phyloP scores from a whole-genome alignment of 2,113 vertebrate species.

The Echinops telfairi region DNA sequence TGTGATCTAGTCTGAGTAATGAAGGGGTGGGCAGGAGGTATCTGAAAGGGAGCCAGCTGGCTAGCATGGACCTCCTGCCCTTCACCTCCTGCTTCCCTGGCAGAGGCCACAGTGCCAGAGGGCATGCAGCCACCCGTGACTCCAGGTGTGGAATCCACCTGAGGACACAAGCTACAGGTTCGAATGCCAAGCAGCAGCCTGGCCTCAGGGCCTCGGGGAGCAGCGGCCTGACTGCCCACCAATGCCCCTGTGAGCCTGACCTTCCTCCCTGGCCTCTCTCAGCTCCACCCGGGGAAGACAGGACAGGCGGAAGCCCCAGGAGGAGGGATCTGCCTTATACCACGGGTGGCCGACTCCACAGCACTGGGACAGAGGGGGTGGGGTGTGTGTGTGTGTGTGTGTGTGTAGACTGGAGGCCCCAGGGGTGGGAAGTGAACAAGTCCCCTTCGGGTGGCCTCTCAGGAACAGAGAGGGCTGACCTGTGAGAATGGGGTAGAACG shows the following conservation, averaged over 20 bases:
- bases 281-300: neutral
- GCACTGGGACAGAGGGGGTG: neutral
- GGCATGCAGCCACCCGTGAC: neutral
- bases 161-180: neutral
- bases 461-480: neutral
- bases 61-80: neutral
- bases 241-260: neutral
- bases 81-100: neutral
- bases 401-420: neutral
- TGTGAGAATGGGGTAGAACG: neutral
- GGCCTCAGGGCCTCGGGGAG: too few species aligned
- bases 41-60: neutral
- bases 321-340: neutral
- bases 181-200: neutral
- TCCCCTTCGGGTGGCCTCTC: neutral
- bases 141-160: accelerated
- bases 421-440: neutral
- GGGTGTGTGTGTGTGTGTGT: neutral
- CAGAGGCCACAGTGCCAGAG: neutral
- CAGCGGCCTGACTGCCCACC: neutral
- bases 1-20: neutral
- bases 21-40: neutral
- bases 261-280: neutral
- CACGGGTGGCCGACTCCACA: neutral
- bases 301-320: neutral